Percentiles rank a stretch among this genome's conserved stretches.
Evolutionary conservation across 2,797 vertebrate species (phyloP).

Genomic region (Tadarida brasiliensis): DNA sequence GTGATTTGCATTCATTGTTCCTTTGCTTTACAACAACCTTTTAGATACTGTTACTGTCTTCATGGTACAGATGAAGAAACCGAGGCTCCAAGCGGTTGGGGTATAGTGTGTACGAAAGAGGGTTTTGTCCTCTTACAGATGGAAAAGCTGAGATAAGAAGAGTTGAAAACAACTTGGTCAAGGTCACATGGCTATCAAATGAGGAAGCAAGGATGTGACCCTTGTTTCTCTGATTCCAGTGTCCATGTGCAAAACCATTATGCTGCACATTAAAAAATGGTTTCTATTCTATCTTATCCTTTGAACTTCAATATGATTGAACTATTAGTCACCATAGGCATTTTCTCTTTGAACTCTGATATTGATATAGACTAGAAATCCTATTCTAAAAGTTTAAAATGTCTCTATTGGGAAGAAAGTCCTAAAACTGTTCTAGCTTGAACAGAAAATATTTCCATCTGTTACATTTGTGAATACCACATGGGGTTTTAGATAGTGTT

Average conservation of each 20-base stretch:
- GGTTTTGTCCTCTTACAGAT: background rate
- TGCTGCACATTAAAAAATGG: background rate
- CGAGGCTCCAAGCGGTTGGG: background rate
- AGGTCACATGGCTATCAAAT: background rate
- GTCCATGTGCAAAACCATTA: background rate
- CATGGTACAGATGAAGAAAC: background rate
- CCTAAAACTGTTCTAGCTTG: slow-evolving; percentile 68
- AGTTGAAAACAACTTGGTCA: background rate
- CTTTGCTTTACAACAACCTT: background rate
- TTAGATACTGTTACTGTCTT: background rate
- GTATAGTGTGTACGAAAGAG: background rate
- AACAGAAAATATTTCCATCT: slow-evolving; percentile 77
- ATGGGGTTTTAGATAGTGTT: slow-evolving; percentile 71
- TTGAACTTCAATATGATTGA: slow-evolving; percentile 50
- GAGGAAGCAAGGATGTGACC: background rate
- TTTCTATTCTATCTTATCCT: background rate
- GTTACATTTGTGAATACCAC: slow-evolving; percentile 72
- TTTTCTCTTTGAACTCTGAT: slow-evolving; percentile 36
- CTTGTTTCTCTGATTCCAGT: background rate
- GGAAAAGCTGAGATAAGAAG: background rate
- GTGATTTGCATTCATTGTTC: background rate
- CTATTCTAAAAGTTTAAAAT: slow-evolving; percentile 71
- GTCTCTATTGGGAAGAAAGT: slow-evolving; percentile 65
- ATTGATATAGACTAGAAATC: slow-evolving; percentile 37
- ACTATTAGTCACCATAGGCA: slow-evolving; percentile 5